These are phyloP conservation scores for Heliconius sara DNA, from an alignment of 2,888 invertebrate species.

Conservation along the genomic window DNA sequence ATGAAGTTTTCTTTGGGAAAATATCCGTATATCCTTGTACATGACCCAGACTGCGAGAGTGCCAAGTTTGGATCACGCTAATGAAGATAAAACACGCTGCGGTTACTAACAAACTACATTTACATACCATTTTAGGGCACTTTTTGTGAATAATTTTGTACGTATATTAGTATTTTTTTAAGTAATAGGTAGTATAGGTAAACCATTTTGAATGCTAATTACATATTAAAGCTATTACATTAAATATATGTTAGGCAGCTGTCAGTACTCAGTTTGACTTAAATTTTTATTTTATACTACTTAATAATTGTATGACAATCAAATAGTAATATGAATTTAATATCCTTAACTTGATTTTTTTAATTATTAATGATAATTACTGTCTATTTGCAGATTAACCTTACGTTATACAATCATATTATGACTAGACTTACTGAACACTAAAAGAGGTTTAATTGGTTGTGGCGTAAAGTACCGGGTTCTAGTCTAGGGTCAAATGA, in stretches of 20 bases:
- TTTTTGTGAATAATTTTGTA: background rate
- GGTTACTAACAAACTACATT: slow-evolving; percentile 18
- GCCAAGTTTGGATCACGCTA: slow-evolving; percentile 29
- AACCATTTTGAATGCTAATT: background rate
- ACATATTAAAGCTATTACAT: background rate
- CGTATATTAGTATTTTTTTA: background rate
- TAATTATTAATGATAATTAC: background rate
- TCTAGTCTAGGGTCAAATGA: slow-evolving; percentile 45
- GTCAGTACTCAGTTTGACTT: background rate
- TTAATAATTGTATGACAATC: background rate
- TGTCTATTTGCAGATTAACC: background rate
- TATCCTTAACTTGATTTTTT: background rate
- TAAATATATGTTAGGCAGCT: background rate
- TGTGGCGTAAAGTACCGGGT: slow-evolving; percentile 42
- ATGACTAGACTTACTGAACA: slow-evolving; percentile 25
- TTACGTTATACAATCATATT: slow-evolving; percentile 28
- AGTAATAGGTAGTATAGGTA: background rate
- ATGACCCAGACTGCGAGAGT: slow-evolving; percentile 25
- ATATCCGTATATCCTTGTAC: slow-evolving; percentile 18
- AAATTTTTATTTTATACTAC: background rate
- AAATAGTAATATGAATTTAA: background rate
- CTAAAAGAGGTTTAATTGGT: slow-evolving; percentile 33
- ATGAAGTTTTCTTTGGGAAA: slow-evolving; percentile 18
- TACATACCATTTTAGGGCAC: slow-evolving; percentile 8
- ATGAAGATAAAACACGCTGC: slow-evolving; percentile 30